Evolutionary conservation across 2,888 invertebrate genomes (phyloP).

Genomic region (Eupsilia transversa): DNA sequence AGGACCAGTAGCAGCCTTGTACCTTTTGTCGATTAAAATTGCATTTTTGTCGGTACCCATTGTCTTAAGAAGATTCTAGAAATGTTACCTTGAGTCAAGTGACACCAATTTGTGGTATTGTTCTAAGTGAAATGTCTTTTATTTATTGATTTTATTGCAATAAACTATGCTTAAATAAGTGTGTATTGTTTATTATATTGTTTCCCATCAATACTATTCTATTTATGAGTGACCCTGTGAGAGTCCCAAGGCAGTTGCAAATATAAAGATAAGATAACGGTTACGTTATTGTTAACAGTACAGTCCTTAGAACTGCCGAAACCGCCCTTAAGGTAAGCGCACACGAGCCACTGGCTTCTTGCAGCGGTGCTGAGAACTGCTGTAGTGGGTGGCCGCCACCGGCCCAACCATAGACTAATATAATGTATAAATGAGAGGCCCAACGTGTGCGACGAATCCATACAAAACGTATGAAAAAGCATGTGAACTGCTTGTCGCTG

Average conservation of each 20-base stretch:
- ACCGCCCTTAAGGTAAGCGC: background rate
- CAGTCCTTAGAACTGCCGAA: background rate
- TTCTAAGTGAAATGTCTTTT: conserved; percentile 58
- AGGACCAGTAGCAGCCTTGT: conserved; percentile 20
- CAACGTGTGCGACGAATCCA: too few relatives aligned
- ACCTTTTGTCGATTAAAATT: background rate
- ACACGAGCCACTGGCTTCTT: too few relatives aligned
- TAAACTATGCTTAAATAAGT: conserved; percentile 64
- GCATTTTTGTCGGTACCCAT: conserved; percentile 12
- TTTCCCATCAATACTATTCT: too few relatives aligned
- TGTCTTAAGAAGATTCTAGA: conserved; percentile 2
- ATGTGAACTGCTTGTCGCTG: too few relatives aligned
- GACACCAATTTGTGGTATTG: conserved; percentile 27
- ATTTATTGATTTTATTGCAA: conserved; percentile 71
- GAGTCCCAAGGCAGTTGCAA: background rate
- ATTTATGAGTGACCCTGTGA: background rate
- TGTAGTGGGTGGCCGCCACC: too few relatives aligned
- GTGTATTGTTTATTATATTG: background rate
- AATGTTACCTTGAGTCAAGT: conserved; percentile 27
- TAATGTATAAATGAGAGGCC: too few relatives aligned
- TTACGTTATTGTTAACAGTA: background rate
- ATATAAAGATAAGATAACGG: background rate
- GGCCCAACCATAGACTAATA: too few relatives aligned
- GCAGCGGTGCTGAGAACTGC: too few relatives aligned
- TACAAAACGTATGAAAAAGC: too few relatives aligned